Conservation (phyloP, 1,140 invertebrate genomes). For the Mizuhopecten yessoensis region DNA sequence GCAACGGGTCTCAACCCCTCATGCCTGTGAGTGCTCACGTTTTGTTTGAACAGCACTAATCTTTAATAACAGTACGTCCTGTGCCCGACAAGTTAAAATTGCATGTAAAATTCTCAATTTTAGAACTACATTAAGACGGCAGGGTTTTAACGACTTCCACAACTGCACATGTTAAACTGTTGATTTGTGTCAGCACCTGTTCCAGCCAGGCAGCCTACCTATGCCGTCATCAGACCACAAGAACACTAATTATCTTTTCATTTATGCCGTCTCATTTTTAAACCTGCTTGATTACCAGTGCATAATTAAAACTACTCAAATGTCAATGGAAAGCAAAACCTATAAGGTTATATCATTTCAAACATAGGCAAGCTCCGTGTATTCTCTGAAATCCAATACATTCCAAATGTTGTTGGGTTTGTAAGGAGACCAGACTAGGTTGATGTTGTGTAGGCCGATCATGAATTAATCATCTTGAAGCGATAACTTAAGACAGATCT, state of each 20-base stretch:
- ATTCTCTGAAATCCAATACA: slow-evolving; percentile 2
- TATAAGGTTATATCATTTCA: background rate
- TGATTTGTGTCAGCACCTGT: slow-evolving; percentile 37
- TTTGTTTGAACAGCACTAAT: slow-evolving; percentile 1
- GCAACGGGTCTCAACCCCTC: background rate
- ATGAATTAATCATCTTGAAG: background rate
- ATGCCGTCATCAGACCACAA: background rate
- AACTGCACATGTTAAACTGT: background rate
- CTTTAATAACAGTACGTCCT: background rate
- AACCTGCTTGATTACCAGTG: background rate
- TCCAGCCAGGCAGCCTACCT: background rate
- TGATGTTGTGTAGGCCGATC: background rate
- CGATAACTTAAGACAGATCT: slow-evolving; percentile 27
- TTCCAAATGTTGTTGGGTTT: background rate
- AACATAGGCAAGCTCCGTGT: background rate
- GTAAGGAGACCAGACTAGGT: background rate
- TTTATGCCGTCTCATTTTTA: slow-evolving; percentile 24
- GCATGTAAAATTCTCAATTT: slow-evolving; percentile 35
- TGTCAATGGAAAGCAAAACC: slow-evolving; percentile 38
- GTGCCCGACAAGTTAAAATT: slow-evolving; percentile 17
- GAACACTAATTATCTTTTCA: background rate
- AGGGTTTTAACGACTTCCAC: background rate
- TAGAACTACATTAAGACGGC: background rate
- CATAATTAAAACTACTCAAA: slow-evolving; percentile 2
- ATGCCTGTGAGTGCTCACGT: slow-evolving; percentile 17